Evolutionary conservation across 2,797 vertebrate genomes (phyloP).

Genomic region (Myoxocephalus aenaeus): DNA sequence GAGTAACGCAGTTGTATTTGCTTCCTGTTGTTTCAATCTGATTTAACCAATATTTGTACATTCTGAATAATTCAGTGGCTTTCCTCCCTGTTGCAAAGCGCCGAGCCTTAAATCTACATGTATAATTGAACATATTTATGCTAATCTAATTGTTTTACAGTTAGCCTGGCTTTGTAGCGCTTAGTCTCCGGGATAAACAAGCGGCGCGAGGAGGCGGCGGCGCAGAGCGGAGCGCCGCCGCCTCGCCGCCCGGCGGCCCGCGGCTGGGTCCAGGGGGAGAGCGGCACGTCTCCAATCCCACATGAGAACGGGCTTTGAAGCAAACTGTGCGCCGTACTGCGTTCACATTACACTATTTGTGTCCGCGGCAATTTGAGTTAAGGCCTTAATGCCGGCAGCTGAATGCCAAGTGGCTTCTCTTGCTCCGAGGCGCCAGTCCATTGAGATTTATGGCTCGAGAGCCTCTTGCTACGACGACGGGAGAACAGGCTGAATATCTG

Average conservation of each 20-base stretch:
- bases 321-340: slow-evolving; percentile 10
- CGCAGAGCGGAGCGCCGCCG: slow-evolving; percentile 40
- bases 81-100: slow-evolving; percentile 52
- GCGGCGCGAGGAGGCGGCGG: slow-evolving; percentile 43
- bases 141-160: slow-evolving; percentile 77
- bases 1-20: slow-evolving; percentile 66
- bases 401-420: slow-evolving; percentile 35
- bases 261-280: slow-evolving; percentile 50
- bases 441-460: slow-evolving; percentile 33
- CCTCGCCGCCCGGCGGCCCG: slow-evolving; percentile 31
- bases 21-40: slow-evolving; percentile 62
- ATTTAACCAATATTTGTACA: slow-evolving; percentile 72
- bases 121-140: slow-evolving; percentile 77
- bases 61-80: slow-evolving; percentile 63
- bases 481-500: slow-evolving; percentile 6
- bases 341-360: slow-evolving; percentile 45
- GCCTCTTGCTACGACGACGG: slow-evolving; percentile 9
- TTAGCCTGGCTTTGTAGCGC: slow-evolving; percentile 72
- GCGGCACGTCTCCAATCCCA: slow-evolving; percentile 52
- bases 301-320: slow-evolving; percentile 40
- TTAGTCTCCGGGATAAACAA: slow-evolving; percentile 68
- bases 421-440: slow-evolving; percentile 28
- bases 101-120: slow-evolving; percentile 67
- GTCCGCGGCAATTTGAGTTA: slow-evolving; percentile 39
- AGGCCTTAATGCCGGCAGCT: slow-evolving; percentile 39